Conservation (phyloP, 2,797 vertebrate species). For the Acipenser transmontanus region DNA sequence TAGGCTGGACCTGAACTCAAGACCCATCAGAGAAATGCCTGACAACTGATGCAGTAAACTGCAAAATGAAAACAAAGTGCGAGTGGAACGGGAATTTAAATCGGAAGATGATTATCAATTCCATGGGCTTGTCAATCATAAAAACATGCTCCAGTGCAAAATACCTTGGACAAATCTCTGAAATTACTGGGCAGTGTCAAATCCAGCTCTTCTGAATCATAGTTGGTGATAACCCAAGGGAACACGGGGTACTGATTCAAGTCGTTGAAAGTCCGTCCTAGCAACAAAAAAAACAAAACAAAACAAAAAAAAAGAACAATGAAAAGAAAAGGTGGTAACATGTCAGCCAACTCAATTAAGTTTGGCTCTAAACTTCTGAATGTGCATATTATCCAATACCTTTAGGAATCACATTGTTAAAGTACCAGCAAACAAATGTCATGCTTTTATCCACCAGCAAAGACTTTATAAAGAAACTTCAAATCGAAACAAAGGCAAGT, state of each 20-base stretch:
- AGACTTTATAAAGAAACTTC: not conserved
- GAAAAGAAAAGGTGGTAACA: no score
- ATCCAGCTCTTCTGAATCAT: constrained; percentile 88
- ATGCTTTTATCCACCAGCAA: not conserved
- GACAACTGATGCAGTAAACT: not conserved
- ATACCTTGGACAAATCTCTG: constrained; percentile 96
- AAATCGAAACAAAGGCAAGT: not conserved
- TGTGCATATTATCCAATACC: no score
- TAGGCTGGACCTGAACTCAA: no score
- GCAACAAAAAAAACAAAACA: constrained; percentile 15
- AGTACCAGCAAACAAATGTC: not conserved
- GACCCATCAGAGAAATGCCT: not conserved
- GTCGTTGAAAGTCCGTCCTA: constrained; percentile 90
- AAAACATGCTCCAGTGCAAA: not conserved
- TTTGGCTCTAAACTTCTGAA: no score
- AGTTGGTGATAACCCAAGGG: constrained; percentile 97
- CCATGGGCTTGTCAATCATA: not conserved
- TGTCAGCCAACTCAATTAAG: no score
- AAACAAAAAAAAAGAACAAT: not conserved
- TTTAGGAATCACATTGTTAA: no score
- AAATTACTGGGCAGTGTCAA: constrained; percentile 98
- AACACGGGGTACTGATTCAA: constrained; percentile 97
- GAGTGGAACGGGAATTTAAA: not conserved
- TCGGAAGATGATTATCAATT: not conserved
- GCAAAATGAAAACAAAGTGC: not conserved